Evolutionary conservation across 1,140 invertebrate species (phyloP).

Genomic region (Apocrypta bakeri): DNA sequence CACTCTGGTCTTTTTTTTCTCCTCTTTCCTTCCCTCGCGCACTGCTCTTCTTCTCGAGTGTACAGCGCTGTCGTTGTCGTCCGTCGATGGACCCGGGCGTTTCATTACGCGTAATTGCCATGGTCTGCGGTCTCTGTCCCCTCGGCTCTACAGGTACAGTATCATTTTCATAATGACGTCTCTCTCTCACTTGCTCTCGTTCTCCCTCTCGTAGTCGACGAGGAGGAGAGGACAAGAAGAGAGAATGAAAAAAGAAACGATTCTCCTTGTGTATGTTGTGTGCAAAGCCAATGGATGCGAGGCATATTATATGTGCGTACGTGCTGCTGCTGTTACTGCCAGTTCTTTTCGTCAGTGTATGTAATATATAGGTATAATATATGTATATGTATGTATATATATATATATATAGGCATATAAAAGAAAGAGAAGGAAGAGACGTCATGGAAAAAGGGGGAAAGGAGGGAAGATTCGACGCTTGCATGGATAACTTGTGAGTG

Average conservation of each 20-base stretch:
- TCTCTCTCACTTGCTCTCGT: neutral
- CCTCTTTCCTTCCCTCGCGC: slow-evolving; percentile 43
- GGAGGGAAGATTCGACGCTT: neutral
- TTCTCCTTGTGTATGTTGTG: slow-evolving; percentile 26
- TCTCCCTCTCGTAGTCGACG: slow-evolving; percentile 27
- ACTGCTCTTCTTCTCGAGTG: neutral
- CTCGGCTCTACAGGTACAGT: slow-evolving; percentile 67
- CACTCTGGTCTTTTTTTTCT: neutral
- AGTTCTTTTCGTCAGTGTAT: no score
- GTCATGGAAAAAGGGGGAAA: neutral
- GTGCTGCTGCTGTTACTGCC: neutral
- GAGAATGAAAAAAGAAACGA: slow-evolving; percentile 31
- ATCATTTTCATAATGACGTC: slow-evolving; percentile 73
- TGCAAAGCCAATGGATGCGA: slow-evolving; percentile 51
- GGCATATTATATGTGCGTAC: slow-evolving; percentile 35
- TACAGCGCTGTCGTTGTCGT: slow-evolving; percentile 24
- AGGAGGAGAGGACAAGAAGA: slow-evolving; percentile 34
- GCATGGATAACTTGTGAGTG: neutral
- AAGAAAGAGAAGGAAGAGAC: neutral
- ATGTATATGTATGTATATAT: neutral
- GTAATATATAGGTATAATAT: no score
- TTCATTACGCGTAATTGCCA: slow-evolving; percentile 73
- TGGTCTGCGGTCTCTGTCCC: slow-evolving; percentile 70
- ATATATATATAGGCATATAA: slow-evolving; percentile 4
- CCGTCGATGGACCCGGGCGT: slow-evolving; percentile 62